Base-by-base conservation (phyloP, 2,113 vertebrate species). In the Bothrops jararaca region DNA sequence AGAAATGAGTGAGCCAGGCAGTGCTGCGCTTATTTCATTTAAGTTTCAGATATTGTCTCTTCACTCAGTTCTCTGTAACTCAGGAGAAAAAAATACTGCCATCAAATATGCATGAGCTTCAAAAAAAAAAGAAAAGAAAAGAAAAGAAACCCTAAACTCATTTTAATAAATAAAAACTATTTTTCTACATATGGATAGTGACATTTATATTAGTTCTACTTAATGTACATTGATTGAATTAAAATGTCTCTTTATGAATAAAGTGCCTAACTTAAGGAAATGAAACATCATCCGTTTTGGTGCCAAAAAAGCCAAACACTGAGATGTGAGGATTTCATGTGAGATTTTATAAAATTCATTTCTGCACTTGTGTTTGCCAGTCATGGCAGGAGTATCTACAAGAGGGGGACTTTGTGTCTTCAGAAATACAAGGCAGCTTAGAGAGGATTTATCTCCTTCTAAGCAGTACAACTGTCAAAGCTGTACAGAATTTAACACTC, bases 151-250 rank as follows among this genome's bases (percentile, higher is more conserved):
- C 85, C 86, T 60, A 11, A 94, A 92, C 90, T 92, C 91, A 58
- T 94, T 96, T 94, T 74, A 92, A 85, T 58, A 93, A 96, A 96
- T 95, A 95, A 29, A 95, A 89, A 94, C 88, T 86, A 42, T 94
- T 95, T 87, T 54, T 96, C 91, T 85, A 93, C 52, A 6, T 69
- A 93, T 90, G 87, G 96, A 93, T 95, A 96, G 57, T 95, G 95
- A 94, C 97, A 97, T 94, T 96, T 96, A 64, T 85, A 96, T 97
- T 96, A 96, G 95, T 88, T 93, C 45, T 48, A 86, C 91, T 96
- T 98, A 96, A 97, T 97, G 91, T 88, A 85, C 91, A 93, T 95
- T 97, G 97, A 96, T 96, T 95, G 93, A 95, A 96, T 97, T 97
- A 97, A 97, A 97, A 96, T 94, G 50, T 94, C 91, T 96, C 93